Evolutionary conservation across 92 coral and sea anemone species (phyloP).

Genomic region (Palythoa heliodiscus): DNA sequence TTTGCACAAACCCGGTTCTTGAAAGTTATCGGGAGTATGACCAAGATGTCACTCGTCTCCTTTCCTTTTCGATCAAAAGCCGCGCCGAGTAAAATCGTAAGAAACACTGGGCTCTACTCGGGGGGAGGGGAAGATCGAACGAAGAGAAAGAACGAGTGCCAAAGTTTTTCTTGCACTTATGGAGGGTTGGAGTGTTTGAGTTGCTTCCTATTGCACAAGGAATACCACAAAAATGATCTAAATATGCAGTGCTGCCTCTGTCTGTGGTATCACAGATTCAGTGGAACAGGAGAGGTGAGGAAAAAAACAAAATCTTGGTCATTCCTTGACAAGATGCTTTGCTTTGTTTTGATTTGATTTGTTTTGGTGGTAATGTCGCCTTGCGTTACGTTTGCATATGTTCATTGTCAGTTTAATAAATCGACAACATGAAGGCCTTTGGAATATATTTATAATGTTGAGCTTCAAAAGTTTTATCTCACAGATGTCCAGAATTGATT

Average conservation of each 20-base stretch:
- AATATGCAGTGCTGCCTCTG: constrained; percentile 41
- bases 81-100: not conserved
- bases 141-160: not conserved
- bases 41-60: constrained; percentile 14
- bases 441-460: not conserved
- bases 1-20: not conserved
- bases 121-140: not conserved
- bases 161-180: constrained; percentile 20
- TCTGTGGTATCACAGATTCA: constrained; percentile 30
- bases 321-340: not conserved
- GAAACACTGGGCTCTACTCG: constrained; percentile 39
- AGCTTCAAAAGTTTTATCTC: not conserved
- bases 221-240: constrained; percentile 18
- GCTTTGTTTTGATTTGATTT: constrained; percentile 6
- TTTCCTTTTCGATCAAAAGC: not conserved
- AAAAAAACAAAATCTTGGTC: not conserved
- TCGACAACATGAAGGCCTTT: not conserved
- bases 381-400: not conserved
- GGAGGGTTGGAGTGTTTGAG: not conserved
- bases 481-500: not conserved
- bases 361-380: not conserved
- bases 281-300: constrained; percentile 32
- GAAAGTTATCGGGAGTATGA: constrained; percentile 1
- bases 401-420: not conserved
- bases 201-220: constrained; percentile 20